Evolutionary conservation across 2,113 vertebrate genomes (phyloP), one percentile per base, ranked within the genome.

Genomic region (Spea bombifrons): DNA sequence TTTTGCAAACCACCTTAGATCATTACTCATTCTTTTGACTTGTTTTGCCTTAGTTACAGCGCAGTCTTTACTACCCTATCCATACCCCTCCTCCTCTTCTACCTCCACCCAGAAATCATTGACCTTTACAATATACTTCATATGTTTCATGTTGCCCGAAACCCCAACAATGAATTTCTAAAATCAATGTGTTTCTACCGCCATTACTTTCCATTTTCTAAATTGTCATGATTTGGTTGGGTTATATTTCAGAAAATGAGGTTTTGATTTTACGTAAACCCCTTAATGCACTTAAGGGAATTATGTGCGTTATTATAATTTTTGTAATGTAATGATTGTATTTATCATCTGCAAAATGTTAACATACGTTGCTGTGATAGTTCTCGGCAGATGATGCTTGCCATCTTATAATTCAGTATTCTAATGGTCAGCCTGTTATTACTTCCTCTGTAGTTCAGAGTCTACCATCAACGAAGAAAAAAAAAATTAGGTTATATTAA

Each of bases 311-410:
- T 64, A 16, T 9, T 7, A 13, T 59, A 59, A 59, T 59, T 59
- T 59, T 59, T 59, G 10, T 67, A 46, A 46, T 67, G 4, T 16
- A 49, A n/a, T 69, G 47, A 69, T 69, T 69, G 47, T 16, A 48
- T 69, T 69, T 12, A n/a, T 7, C 67, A 69, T 69, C 67, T 69
- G 67, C 47, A 69, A 69, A 49, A 16, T 49, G 67, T 69, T 69
- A 69, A 69, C 46, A 49, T 69, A 16, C 16, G 46, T 45, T n/a
- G 5, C 16, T 49, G 13, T 69, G 43, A 69, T 69, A 69, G 67
- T 69, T 46, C 8, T 5, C 47, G 15, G 45, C 45, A 68, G 43
- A 46, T 68, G 12, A 9, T 69, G 47, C 67, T 49, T 69, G 48
- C 30, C 13, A 64, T 64, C 7, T 64, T 13, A 13, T 59, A 10